Base-by-base conservation (phyloP, 2,888 invertebrate species). In the Heteropelma amictum region DNA sequence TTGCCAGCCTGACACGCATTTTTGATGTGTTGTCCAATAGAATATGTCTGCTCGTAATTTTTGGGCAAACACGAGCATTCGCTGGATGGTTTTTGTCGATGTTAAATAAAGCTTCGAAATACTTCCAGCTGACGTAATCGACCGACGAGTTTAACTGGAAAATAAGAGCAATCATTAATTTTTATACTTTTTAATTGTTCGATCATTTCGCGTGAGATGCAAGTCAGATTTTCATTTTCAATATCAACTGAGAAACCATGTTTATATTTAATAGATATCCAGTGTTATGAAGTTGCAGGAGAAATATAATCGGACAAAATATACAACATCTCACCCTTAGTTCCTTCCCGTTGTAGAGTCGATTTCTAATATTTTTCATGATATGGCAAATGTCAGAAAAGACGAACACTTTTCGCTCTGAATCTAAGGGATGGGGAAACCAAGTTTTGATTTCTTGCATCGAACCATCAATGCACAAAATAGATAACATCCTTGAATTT, bases 61-160 rank as follows among this genome's bases (percentile, higher is more conserved):
- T 72, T 26, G 67, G 68, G 45, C 72, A 69, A 8, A 33, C 63
- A 42, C 73, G 19, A 1, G 49, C 61, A 54, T 72, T 72, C 33
- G 33, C 53, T 19, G 53, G 21, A 19, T 53, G 53, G 17, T 12
- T 23, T 42, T 17, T 45, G 33, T 33, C 33, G 45, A 19, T 58
- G 10, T 26, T 45, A 28, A 8, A 26, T 8, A 49, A 49, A 6
- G 12, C 10, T 23, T 49, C 26, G 28, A 49, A 49, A 8, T 49
- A 49, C 8, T 8, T 42, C 42, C 42, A 42, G 8, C 7, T 6
- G 17, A 42, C 19, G 42, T 42, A 5, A 19, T 19, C 42, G 42
- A 42, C 42, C 19, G 19, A 42, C 42, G 42, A 42, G 42, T 42
- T 42, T 17, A 42, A 42, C 42, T 42, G 8, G 19, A 42, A 42